Percentiles rank a stretch among this genome's conserved stretches.
Evolutionary conservation across 2,797 vertebrate species (phyloP).

Genomic region (Dicrostonyx torquatus): DNA sequence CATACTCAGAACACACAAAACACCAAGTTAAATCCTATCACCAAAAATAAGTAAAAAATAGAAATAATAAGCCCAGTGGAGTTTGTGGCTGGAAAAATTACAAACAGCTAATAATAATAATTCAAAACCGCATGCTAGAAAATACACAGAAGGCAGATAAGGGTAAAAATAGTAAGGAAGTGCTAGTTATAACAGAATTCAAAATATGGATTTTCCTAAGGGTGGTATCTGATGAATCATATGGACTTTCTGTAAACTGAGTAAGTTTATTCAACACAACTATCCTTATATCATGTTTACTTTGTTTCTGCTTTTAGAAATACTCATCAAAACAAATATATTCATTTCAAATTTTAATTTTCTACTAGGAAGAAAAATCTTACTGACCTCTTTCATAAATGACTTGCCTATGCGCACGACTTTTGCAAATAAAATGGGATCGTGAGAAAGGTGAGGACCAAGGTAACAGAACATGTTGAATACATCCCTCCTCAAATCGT

Average conservation of each 20-base stretch:
- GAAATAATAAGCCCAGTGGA: not conserved
- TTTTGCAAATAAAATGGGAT: constrained; percentile 97
- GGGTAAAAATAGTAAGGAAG: constrained; percentile 48
- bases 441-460: constrained; percentile 97
- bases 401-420: constrained; percentile 96
- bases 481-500: constrained; percentile 94
- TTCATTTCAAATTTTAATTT: constrained; percentile 47
- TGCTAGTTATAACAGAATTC: constrained; percentile 36
- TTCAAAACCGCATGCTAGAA: constrained; percentile 57
- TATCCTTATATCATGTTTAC: constrained; percentile 39
- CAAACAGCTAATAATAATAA: constrained; percentile 45
- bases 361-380: constrained; percentile 63
- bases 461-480: constrained; percentile 98
- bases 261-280: not conserved
- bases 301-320: constrained; percentile 48
- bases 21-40: not conserved
- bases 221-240: too few relatives aligned
- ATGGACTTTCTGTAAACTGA: constrained; percentile 11
- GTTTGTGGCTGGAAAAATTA: not conserved
- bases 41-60: not conserved
- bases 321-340: constrained; percentile 48
- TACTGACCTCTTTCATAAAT: constrained; percentile 98
- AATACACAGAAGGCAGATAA: constrained; percentile 30
- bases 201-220: constrained; percentile 42
- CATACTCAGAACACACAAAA: not conserved